Conservation (phyloP, 2,797 vertebrate species). For the Xenentodon cancila region DNA sequence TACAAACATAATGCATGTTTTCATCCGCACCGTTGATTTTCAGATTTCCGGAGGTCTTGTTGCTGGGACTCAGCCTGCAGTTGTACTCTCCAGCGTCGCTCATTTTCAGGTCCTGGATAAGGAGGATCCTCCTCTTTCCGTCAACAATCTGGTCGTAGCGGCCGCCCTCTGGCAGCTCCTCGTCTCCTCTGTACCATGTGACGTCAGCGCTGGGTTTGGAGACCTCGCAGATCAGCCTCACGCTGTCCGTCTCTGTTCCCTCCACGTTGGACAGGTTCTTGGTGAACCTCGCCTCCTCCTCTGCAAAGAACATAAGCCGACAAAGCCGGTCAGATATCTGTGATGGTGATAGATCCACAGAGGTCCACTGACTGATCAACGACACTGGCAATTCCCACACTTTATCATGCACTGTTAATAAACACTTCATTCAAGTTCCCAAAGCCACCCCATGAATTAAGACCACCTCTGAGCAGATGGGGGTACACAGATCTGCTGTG, state of each 20-base stretch:
- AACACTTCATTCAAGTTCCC: too few relatives aligned
- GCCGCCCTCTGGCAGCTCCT: conserved; percentile 92
- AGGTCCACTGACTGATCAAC: neutral
- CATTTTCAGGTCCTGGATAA: conserved; percentile 88
- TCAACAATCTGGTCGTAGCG: conserved; percentile 91
- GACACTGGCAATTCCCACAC: too few relatives aligned
- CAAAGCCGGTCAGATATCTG: neutral
- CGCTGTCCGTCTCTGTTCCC: conserved; percentile 92
- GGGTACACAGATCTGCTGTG: too few relatives aligned
- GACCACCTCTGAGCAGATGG: too few relatives aligned
- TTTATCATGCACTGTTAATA: too few relatives aligned
- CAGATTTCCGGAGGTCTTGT: conserved; percentile 88
- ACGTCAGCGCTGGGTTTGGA: conserved; percentile 95
- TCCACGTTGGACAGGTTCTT: conserved; percentile 95
- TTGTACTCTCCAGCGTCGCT: conserved; percentile 89
- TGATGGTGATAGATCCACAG: neutral
- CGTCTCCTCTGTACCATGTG: conserved; percentile 91
- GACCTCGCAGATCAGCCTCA: conserved; percentile 94
- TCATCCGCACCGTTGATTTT: conserved; percentile 87
- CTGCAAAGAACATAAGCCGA: conserved; percentile 68
- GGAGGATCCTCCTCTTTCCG: conserved; percentile 91
- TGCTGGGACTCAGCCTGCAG: conserved; percentile 88
- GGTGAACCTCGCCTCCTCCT: conserved; percentile 93
- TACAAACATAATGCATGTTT: neutral
- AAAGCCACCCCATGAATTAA: too few relatives aligned